Percentiles rank a stretch among this genome's conserved stretches.
Evolutionary conservation across 2,888 invertebrate species (phyloP).

Genomic region (Tachina lurida): DNA sequence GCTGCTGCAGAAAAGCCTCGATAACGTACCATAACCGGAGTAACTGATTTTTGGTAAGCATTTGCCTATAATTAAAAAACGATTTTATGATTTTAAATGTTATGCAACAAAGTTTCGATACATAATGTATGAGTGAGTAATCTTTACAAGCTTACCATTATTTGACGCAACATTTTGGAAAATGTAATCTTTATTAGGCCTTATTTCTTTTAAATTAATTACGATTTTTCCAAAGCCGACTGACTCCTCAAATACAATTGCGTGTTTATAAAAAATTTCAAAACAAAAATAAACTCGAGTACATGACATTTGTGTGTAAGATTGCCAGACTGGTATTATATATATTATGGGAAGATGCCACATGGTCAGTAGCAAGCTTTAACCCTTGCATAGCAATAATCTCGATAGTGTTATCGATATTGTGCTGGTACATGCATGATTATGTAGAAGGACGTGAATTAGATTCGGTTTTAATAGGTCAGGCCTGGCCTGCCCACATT

Average conservation of each 20-base stretch:
- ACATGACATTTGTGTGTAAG: not conserved
- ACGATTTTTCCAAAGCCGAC: conserved; percentile 7
- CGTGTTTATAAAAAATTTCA: conserved; percentile 32
- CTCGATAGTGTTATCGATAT: too few relatives aligned
- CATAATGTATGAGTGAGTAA: not conserved
- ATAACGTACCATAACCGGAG: conserved; percentile 32
- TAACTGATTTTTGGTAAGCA: conserved; percentile 40
- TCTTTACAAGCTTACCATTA: conserved; percentile 61
- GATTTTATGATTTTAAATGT: not conserved
- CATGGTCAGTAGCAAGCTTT: too few relatives aligned
- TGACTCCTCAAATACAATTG: not conserved
- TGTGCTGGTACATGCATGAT: too few relatives aligned
- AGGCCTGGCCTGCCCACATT: too few relatives aligned
- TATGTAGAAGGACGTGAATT: too few relatives aligned
- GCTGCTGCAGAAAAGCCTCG: conserved; percentile 53
- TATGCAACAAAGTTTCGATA: conserved; percentile 39
- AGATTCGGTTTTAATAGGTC: too few relatives aligned
- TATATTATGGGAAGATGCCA: not conserved
- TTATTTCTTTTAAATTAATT: not conserved
- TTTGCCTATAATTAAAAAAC: conserved; percentile 51
- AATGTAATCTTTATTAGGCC: not conserved
- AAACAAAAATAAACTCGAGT: conserved; percentile 42
- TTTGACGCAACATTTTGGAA: conserved; percentile 71
- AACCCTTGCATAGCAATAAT: too few relatives aligned
- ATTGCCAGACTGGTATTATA: not conserved